Evolutionary conservation across 23 tunicate genomes (phyloP).

Genomic region (Corella eumyota): DNA sequence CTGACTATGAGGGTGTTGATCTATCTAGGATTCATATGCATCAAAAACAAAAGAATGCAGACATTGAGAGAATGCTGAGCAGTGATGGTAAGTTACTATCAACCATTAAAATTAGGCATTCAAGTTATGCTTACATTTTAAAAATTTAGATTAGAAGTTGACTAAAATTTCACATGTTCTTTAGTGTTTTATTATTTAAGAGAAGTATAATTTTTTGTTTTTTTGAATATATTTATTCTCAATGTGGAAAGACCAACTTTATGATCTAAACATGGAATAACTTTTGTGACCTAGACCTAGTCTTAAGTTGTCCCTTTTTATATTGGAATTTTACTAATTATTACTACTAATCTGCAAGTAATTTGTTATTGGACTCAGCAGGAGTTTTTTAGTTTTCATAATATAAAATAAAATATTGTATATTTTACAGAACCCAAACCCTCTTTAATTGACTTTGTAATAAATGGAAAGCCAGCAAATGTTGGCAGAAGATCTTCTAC

Average conservation of each 20-base stretch:
- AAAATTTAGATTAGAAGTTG: not conserved
- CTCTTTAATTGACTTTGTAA: conserved; percentile 44
- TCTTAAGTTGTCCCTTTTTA: no score
- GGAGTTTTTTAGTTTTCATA: no score
- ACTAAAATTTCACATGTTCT: not conserved
- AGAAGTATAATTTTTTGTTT: no score
- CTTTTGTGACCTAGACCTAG: no score
- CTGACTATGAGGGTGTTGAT: conserved; percentile 50
- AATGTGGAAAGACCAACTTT: no score
- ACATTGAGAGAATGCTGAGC: conserved; percentile 5
- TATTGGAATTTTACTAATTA: no score
- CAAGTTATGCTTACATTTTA: not conserved
- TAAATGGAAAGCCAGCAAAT: conserved; percentile 14
- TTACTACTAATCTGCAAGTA: no score
- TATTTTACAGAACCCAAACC: conserved; percentile 49
- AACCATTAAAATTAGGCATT: not conserved
- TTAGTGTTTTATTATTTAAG: not conserved
- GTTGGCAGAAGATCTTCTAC: conserved; percentile 23
- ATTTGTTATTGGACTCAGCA: no score
- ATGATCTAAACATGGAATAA: no score
- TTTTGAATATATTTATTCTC: no score
- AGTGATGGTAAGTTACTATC: conserved; percentile 8
- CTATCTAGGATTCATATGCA: conserved; percentile 48
- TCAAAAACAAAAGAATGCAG: conserved; percentile 1
- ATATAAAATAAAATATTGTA: no score